A percentile compares a stretch with the other conserved stretches of the same genome.
phyloP scores from a whole-genome alignment of 2,113 vertebrate genomes.

The Rostratula benghalensis region DNA sequence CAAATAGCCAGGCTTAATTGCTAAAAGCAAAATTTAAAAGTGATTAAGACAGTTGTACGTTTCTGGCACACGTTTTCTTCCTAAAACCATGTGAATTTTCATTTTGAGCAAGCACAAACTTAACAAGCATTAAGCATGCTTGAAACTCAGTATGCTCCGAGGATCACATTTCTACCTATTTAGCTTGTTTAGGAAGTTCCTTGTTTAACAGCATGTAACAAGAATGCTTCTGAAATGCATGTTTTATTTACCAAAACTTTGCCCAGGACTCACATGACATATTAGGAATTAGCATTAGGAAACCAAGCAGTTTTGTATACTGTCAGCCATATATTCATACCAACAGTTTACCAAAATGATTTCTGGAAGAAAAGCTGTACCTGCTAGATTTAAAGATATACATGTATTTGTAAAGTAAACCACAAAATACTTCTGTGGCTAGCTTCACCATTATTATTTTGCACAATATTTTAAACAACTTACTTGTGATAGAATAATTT shows the following conservation, averaged over 20 bases:
- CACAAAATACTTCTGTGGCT: slow-evolving; percentile 23
- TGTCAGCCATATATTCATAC: not conserved
- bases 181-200: not conserved
- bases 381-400: not conserved
- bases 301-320: not conserved
- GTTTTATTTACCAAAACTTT: slow-evolving; percentile 10
- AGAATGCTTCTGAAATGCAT: slow-evolving; percentile 46
- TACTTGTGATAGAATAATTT: slow-evolving; percentile 55
- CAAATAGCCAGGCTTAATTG: not conserved
- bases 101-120: not conserved
- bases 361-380: slow-evolving; percentile 21
- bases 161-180: not conserved
- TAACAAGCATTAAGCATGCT: not conserved
- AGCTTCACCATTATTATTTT: slow-evolving; percentile 54
- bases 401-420: slow-evolving; percentile 10
- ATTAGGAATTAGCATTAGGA: slow-evolving; percentile 45
- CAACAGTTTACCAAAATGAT: slow-evolving; percentile 36
- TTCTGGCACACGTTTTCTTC: not conserved
- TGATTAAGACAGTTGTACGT: not conserved
- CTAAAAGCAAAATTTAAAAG: not conserved
- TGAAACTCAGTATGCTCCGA: not conserved
- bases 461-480: slow-evolving; percentile 49
- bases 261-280: not conserved
- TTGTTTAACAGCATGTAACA: slow-evolving; percentile 24
- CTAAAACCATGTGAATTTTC: not conserved